Percentiles rank a stretch among this genome's conserved stretches.
phyloP scores from a whole-genome alignment of 1,140 invertebrate genomes.

The Drosophila funebris region DNA sequence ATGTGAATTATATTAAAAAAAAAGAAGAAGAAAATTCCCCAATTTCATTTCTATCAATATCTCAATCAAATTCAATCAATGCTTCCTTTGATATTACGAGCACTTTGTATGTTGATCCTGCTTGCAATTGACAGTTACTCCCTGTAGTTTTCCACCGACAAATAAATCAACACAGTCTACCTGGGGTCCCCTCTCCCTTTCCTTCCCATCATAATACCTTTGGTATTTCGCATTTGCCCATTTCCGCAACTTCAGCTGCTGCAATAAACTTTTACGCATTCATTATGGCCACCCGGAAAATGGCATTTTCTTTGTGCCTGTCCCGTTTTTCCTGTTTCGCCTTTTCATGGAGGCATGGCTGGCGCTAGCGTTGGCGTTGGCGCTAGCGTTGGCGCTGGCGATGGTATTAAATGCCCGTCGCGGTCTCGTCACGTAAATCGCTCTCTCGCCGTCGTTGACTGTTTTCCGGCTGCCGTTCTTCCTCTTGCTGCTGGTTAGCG shows the following conservation, averaged over 20 bases:
- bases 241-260: constrained; percentile 16
- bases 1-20: constrained; percentile 33
- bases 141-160: constrained; percentile 24
- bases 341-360: no score
- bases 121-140: constrained; percentile 43
- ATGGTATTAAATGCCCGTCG: constrained; percentile 49
- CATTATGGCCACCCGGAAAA: constrained; percentile 51
- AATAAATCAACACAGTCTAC: constrained; percentile 32
- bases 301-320: constrained; percentile 48
- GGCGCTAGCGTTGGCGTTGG: no score
- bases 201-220: no score
- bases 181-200: no score
- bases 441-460: constrained; percentile 23
- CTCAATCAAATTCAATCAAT: constrained; percentile 32
- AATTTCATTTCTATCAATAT: constrained; percentile 25
- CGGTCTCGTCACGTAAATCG: constrained; percentile 53
- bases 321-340: constrained; percentile 39
- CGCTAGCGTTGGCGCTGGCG: no score
- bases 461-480: not conserved
- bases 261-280: constrained; percentile 54
- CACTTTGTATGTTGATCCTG: constrained; percentile 44
- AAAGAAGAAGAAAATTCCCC: no score
- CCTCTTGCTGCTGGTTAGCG: constrained; percentile 31
- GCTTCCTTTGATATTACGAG: constrained; percentile 16
- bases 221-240: constrained; percentile 12